phyloP scores from a whole-genome alignment of 2,113 vertebrate species.

The Accipiter cooperii region DNA sequence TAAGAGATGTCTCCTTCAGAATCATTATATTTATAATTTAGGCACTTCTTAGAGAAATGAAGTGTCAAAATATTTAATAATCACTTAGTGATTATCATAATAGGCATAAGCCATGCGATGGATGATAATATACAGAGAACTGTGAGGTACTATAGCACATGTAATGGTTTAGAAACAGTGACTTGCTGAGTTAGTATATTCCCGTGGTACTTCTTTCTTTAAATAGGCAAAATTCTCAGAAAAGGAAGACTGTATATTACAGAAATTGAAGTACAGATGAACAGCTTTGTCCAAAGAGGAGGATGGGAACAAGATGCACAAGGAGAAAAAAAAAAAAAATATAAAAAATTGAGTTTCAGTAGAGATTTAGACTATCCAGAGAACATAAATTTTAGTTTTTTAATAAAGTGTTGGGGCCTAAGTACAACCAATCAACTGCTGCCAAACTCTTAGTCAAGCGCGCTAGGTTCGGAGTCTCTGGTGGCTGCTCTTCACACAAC shows the following conservation, averaged over 20 bases:
- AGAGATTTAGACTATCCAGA: background rate
- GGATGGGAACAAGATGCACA: background rate
- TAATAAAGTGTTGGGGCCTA: background rate
- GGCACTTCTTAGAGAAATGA: background rate
- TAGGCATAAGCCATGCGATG: background rate
- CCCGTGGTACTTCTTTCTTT: background rate
- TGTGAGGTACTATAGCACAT: background rate
- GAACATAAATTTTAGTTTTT: background rate
- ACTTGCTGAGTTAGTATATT: background rate
- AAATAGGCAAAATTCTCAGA: background rate
- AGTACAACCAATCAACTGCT: background rate
- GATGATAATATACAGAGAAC: background rate
- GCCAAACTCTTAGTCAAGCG: background rate
- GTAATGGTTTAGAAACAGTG: background rate
- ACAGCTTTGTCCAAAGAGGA: background rate
- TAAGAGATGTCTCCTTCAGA: background rate
- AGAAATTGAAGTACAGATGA: background rate
- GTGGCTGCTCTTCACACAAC: background rate
- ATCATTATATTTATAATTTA: background rate
- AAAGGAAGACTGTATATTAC: background rate
- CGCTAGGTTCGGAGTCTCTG: background rate
- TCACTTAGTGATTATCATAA: background rate
- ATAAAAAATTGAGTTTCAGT: background rate
- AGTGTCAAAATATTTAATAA: conserved; percentile 28
- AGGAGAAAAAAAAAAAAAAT: background rate